Evolutionary conservation across 2,888 invertebrate species (phyloP).

Genomic region (Drosophila mimetica): DNA sequence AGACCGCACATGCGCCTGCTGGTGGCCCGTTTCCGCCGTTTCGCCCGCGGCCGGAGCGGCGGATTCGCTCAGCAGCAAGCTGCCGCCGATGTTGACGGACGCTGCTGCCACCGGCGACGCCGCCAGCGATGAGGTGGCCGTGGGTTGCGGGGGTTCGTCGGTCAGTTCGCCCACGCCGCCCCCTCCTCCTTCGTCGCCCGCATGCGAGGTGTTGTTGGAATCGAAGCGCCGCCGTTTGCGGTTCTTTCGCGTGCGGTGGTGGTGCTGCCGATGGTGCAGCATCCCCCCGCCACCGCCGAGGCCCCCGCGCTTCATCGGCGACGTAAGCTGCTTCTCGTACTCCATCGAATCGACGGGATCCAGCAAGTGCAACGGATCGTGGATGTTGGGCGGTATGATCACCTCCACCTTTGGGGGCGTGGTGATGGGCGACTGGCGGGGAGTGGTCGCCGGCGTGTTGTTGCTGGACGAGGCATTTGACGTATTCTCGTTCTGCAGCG

Average conservation of each 20-base stretch:
- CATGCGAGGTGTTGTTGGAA: constrained; percentile 76
- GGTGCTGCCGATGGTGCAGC: constrained; percentile 84
- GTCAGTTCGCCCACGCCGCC: constrained; percentile 32
- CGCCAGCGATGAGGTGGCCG: constrained; percentile 43
- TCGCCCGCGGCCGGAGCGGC: constrained; percentile 63
- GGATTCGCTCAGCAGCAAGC: constrained; percentile 64
- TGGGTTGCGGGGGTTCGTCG: constrained; percentile 56
- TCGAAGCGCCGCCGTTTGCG: constrained; percentile 84
- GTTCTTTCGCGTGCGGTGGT: constrained; percentile 86
- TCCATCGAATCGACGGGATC: constrained; percentile 92
- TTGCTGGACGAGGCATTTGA: constrained; percentile 87
- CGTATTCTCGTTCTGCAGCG: constrained; percentile 91
- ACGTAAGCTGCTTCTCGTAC: constrained; percentile 92
- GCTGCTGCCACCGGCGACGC: constrained; percentile 61
- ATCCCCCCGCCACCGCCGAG: constrained; percentile 44
- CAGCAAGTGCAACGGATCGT: constrained; percentile 95
- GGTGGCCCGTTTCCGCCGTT: constrained; percentile 62
- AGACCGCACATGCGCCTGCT: constrained; percentile 72
- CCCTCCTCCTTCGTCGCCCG: constrained; percentile 52
- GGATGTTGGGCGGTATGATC: constrained; percentile 95
- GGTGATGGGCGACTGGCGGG: constrained; percentile 87
- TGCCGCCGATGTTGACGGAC: constrained; percentile 32
- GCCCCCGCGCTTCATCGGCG: constrained; percentile 86
- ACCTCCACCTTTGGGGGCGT: constrained; percentile 91
- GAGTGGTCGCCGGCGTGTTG: constrained; percentile 94